Evolutionary conservation across 2,888 invertebrate genomes (phyloP), one percentile per base, ranked within the genome.

Genomic region (Eupithecia subfuscata): DNA sequence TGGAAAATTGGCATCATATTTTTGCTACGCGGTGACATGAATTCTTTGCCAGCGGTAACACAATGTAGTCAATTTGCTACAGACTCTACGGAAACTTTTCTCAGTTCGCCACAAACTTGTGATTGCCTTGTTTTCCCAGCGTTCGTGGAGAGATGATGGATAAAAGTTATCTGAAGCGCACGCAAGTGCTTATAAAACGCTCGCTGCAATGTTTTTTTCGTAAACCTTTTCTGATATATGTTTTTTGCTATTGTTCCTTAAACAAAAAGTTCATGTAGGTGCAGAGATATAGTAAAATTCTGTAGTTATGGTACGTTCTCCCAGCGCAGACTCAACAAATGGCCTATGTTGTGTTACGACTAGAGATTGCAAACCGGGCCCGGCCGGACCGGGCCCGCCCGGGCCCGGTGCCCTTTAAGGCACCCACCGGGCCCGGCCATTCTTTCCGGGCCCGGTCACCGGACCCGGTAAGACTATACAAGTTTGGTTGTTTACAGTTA

Each of bases 121-220:
- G 90, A 92, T 92, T 92, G 91, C 89, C 90, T 91, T 91, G 90
- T 91, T 91, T 91, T 89, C 89, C 85, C 88, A 88, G 85, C 87
- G 85, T 82, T 85, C 86, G 78, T 83, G 84, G 86, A 85, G 86
- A 88, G 86, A 90, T 90, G 89, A 89, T 87, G 86, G 87, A 90
- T 89, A 87, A 88, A 90, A 90, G 86, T 90, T 89, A 75, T 82
- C 81, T 84, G 81, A 82, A 84, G 83, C 79, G 70, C 71, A 71
- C 75, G 63, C 68, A 76, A 80, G 69, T 76, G 56, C 71, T 77
- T 73, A 75, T 70, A 75, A 71, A 64, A 16, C 60, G 25, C 25
- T 60, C 25, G 22, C 56, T 56, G 22, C 22, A 56, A 22, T 60
- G 25, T 56, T 56, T 56, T 56, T 60, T 25, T 22, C 56, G 11